Base-by-base conservation (phyloP, 1,140 invertebrate genomes). In the Sycophila sp. region DNA sequence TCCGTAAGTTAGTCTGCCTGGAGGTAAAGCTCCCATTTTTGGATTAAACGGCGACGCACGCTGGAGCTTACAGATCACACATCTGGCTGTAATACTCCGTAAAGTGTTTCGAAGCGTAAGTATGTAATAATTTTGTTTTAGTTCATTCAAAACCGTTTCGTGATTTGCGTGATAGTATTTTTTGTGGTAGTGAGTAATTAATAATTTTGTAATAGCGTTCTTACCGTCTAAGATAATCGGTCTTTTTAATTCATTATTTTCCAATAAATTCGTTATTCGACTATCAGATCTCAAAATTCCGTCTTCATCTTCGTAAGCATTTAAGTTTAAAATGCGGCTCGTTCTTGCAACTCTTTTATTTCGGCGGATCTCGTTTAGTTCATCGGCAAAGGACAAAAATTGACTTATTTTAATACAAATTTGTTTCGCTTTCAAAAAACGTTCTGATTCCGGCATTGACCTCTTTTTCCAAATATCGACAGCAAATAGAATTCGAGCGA, bases 21-120 rank as follows among this genome's bases (percentile, higher is more conserved):
- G 0, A 1, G 73, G 56, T 26, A 71, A 28, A 24, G 71, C 69
- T 4, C 59, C 58, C 51, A 70, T 71, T 1, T 47, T 15, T 0
- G 68, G 68, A 11, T 62, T 15, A 0, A 2, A 0, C 17, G 62
- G 45, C 10, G 30, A 51, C 1, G 55, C 62, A 0, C 30, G 32
- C 0, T 13, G 17, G 4, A 66, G 22, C 6, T 15, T 32, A 28
- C 72, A 70, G 0, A 49, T 4, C 1, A 24, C 17, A 30, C 72
- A 73, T 0, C n/a, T 13, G 7, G 34, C 32, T 0, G n/a, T 4
- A 11, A 69, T 32, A 1, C 11, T 22, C 2, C 40, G 11, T 1
- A 79, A 22, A 45, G 10, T 13, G 4, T 17, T 6, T 4, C 47
- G 17, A 22, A 51, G 5, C 5, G 4, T 22, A 8, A 26, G 3